Base-by-base conservation (phyloP, 2,888 invertebrate genomes). In the Cryptus armator region DNA sequence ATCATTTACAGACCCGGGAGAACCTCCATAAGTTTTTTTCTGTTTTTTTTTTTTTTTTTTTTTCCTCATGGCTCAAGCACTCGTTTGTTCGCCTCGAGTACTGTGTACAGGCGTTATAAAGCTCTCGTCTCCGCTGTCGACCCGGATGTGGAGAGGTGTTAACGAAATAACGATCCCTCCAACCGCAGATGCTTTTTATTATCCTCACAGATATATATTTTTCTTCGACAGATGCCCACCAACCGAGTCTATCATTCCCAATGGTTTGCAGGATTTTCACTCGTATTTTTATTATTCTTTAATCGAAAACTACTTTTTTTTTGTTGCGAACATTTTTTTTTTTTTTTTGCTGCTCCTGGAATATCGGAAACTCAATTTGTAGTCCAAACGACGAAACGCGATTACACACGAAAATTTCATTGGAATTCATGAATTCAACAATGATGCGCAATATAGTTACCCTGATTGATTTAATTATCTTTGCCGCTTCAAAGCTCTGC, bases 21-120 rank as follows among this genome's bases (percentile, higher is more conserved):
- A 82, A 82, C 72, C 79, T 76, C 82, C 83, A 85, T 82, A 76
- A 85, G 79, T 85, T 85, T 85, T 82, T 37, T 37, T 37, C 37
- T 7, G 6, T 37, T 37, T 37, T 37, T 37, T 37, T 37, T 37
- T 37, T 9, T 37, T 37, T 37, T 66, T 19, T 37, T 9, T 37
- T 37, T 37, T 66, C 24, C 66, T 19, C 48, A 48, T 37, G 12
- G 10, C 16, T 19, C 32, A 32, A 32, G 62, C 72, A 72, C 44
- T 75, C 62, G 74, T 62, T 62, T 64, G 64, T 14, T n/a, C 74
- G 32, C 14, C 67, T 66, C 74, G 64, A 24, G 44, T 16, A 70
- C 12, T 24, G 44, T 37, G 44, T 10, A 66, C 24, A 29, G 29
- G 62, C 16, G 46, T 32, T n/a, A 46, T 29, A 32, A 29, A 62